A percentile compares a stretch with the other conserved stretches of the same genome.
Conservation (phyloP, 2,888 invertebrate species). For the Minunthozetes semirufus region DNA sequence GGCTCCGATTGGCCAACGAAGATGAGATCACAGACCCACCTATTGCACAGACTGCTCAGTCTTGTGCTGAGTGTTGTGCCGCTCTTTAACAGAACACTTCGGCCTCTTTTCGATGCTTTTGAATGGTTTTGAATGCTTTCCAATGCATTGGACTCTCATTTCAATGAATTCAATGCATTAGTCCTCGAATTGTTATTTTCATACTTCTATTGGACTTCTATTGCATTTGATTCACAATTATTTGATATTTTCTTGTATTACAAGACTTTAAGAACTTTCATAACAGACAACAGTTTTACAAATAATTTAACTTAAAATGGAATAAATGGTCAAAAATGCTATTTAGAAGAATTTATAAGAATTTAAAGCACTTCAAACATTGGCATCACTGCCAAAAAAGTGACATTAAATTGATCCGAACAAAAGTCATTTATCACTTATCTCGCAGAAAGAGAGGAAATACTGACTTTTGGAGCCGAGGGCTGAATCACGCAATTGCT, state of each 20-base stretch:
- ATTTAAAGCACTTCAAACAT: too few relatives aligned
- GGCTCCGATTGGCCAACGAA: conserved; percentile 26
- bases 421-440: conserved; percentile 26
- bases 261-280: neutral
- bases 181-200: neutral
- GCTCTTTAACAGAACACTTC: too few relatives aligned
- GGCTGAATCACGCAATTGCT: conserved; percentile 26
- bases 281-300: too few relatives aligned
- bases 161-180: conserved; percentile 1
- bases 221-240: neutral
- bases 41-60: neutral
- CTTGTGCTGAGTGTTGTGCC: neutral
- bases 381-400: neutral
- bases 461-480: neutral
- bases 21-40: conserved; percentile 24
- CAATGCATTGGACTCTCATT: neutral
- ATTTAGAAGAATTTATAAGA: too few relatives aligned
- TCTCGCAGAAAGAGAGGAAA: neutral
- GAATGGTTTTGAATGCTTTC: neutral
- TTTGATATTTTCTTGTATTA: neutral
- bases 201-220: too few relatives aligned
- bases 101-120: neutral
- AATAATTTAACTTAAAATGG: too few relatives aligned
- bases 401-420: conserved; percentile 24
- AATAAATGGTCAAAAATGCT: too few relatives aligned